Evolutionary conservation across 2,797 vertebrate genomes (phyloP).

Genomic region (Labroides dimidiatus): DNA sequence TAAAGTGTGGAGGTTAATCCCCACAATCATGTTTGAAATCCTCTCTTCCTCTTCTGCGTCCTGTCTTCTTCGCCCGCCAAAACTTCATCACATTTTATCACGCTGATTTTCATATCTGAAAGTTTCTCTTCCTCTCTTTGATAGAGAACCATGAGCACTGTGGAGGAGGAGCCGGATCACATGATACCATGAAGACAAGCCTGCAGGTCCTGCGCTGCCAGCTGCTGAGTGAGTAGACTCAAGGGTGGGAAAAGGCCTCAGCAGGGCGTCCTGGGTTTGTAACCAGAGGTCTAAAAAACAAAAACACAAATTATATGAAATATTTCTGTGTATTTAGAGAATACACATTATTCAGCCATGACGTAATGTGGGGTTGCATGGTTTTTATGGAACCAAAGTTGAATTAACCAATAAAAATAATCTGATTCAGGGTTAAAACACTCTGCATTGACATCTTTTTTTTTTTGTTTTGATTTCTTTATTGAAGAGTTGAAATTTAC

Average conservation of each 20-base stretch:
- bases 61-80: not conserved
- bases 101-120: conserved; percentile 16
- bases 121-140: conserved; percentile 27
- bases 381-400: too few relatives aligned
- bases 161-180: conserved; percentile 95
- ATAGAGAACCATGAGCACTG: conserved; percentile 97
- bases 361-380: too few relatives aligned
- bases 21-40: conserved; percentile 14
- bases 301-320: too few relatives aligned
- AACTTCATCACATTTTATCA: conserved; percentile 30
- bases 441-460: not conserved
- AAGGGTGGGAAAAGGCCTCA: not conserved
- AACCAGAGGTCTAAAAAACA: too few relatives aligned
- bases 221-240: conserved; percentile 94
- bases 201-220: conserved; percentile 97
- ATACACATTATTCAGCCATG: too few relatives aligned
- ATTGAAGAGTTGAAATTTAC: too few relatives aligned
- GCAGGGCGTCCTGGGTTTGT: not conserved
- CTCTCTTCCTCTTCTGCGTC: conserved; percentile 2
- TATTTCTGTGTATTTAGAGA: too few relatives aligned
- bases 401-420: not conserved
- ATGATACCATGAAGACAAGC: conserved; percentile 99
- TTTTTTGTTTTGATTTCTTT: too few relatives aligned
- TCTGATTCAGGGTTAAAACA: not conserved
- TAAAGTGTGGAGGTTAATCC: conserved; percentile 42